phyloP scores from a whole-genome alignment of 2,113 vertebrate genomes.

The Charadrius vociferus region DNA sequence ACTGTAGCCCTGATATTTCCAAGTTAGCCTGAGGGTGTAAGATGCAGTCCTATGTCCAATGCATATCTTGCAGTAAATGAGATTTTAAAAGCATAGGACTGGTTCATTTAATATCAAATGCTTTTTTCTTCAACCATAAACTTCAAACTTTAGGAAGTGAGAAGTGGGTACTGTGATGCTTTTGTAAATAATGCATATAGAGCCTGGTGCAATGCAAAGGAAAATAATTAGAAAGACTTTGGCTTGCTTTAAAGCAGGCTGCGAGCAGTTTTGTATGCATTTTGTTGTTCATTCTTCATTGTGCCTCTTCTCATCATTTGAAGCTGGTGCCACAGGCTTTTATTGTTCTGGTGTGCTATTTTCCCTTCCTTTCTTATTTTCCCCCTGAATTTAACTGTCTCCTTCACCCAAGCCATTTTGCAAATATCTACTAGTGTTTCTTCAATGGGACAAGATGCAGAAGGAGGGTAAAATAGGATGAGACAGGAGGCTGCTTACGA shows the following conservation, averaged over 20 bases:
- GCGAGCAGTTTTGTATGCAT: not conserved
- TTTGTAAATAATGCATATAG: slow-evolving; percentile 22
- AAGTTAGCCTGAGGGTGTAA: not conserved
- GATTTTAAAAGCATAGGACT: not conserved
- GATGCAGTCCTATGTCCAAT: not conserved
- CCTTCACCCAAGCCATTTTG: not conserved
- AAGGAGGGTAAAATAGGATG: not conserved
- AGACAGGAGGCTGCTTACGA: not conserved
- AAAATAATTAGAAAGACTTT: slow-evolving; percentile 5
- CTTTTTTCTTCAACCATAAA: not conserved
- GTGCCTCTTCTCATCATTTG: not conserved
- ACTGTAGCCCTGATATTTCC: not conserved
- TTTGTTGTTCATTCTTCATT: not conserved
- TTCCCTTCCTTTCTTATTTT: not conserved
- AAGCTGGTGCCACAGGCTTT: slow-evolving; percentile 3
- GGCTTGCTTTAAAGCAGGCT: not conserved
- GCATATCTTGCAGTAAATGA: not conserved
- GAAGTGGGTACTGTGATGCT: not conserved
- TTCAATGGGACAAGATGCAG: not conserved
- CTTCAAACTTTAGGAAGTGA: not conserved
- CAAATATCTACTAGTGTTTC: not conserved
- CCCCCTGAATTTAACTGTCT: not conserved
- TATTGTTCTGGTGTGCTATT: not conserved
- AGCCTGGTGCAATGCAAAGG: not conserved
- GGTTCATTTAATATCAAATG: not conserved